phyloP scores from a whole-genome alignment of 2,888 invertebrate genomes.

The Amphimallon solstitiale region DNA sequence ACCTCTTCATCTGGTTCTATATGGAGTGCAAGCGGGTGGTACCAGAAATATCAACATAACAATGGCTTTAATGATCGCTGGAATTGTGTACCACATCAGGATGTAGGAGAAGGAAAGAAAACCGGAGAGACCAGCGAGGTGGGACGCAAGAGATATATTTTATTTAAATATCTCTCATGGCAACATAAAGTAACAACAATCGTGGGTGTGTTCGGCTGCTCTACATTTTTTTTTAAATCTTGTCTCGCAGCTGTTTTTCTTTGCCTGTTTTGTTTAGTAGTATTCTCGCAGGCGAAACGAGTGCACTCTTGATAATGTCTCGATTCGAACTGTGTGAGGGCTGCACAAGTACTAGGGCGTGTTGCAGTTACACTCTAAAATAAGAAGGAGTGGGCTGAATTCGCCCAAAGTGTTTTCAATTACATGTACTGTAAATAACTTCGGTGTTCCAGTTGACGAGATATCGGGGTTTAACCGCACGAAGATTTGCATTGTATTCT shows the following conservation, averaged over 20 bases:
- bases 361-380: conserved; percentile 8
- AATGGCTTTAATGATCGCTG: conserved; percentile 45
- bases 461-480: background rate
- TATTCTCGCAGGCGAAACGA: conserved; percentile 12
- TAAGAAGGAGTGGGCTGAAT: conserved; percentile 41
- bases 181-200: conserved; percentile 35
- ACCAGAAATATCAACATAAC: conserved; percentile 47
- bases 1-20: conserved; percentile 32
- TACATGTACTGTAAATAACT: conserved; percentile 37
- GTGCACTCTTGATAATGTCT: conserved; percentile 7
- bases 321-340: conserved; percentile 21
- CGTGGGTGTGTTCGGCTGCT: conserved; percentile 40
- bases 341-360: conserved; percentile 29
- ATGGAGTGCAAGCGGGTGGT: conserved; percentile 44
- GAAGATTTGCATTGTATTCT: conserved; percentile 37
- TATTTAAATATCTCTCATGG: conserved; percentile 35
- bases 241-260: conserved; percentile 38
- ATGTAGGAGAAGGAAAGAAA: conserved; percentile 21
- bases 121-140: conserved; percentile 9
- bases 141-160: conserved; percentile 35
- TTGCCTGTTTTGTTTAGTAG: conserved; percentile 15
- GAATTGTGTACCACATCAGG: conserved; percentile 22
- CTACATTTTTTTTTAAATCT: conserved; percentile 39
- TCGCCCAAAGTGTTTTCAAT: conserved; percentile 44
- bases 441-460: conserved; percentile 17